Evolutionary conservation across 2,888 invertebrate genomes (phyloP), one percentile per base, ranked within the genome.

Genomic region (Pristionchus exspectatus): DNA sequence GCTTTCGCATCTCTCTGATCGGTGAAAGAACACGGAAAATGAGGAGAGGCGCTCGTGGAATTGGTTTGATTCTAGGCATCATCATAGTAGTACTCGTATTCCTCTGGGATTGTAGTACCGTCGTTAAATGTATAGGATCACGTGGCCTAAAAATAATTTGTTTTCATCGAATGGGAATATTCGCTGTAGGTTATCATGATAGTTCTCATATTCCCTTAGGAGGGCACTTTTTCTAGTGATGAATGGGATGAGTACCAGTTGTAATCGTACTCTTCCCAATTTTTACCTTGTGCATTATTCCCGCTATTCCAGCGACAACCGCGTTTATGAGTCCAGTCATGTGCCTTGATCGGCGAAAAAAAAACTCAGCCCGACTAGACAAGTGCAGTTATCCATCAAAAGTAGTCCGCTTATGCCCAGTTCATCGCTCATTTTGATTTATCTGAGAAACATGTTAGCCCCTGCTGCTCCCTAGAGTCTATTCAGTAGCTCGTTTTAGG

Each of bases 371-470:
- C n/a, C 63, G 63, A n/a, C 63, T 63, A 63, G 63, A 63, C n/a
- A 63, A 63, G 24, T 10, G 63, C 63, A 24, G 24, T 81, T 5
- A 81, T 81, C 50, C 81, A 81, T 81, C 81, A 81, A 50, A 50
- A 24, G 81, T n/a, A 10, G n/a, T 14, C 54, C 44, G 81, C 44
- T 81, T 54, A 54, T 81, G 24, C 81, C 27, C 27, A 4, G 27
- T 24, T 81, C 54, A 81, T 81, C 81, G 81, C 50, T 81, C 81
- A 81, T n/a, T 81, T n/a, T 81, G 81, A 81, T 81, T 81, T 24
- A 44, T 81, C 1, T 30, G 2, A 33, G 72, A 72, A 72, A 72
- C 72, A 72, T 72, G 72, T 33, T 72, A 33, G 30, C 72, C 21
- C 63, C 63, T 33, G 27, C 63, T 0, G 63, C 24, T 63, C 63